Base-by-base conservation (phyloP, 2,113 vertebrate genomes). In the Equus quagga region DNA sequence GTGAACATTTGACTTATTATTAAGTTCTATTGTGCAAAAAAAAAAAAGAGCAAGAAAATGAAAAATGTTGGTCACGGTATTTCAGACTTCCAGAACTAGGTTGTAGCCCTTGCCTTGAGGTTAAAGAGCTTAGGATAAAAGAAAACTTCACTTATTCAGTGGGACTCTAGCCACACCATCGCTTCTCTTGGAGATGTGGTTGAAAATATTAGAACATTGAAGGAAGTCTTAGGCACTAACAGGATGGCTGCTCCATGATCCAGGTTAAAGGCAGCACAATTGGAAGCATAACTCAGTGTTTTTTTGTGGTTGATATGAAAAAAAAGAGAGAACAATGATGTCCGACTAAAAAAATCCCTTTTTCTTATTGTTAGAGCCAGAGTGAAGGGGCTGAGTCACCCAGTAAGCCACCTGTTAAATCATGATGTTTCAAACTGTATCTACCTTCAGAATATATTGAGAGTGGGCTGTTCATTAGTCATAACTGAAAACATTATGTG, bases 401-500 rank as follows among this genome's bases (percentile, higher is more conserved):
- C 46, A 41, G 36, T 21, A 60, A 89, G 46, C 18, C 51, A 89
- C 79, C 51, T 90, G 46, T 87, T 96, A 90, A 79, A 41, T 73
- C 44, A 69, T 6, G 2, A 44, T 49, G 36, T 95, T 95, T 92
- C 33, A 82, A 92, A 80, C 49, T 84, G 6, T 82, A 26, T 41
- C 44, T 82, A 46, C 41, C 31, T 95, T 95, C 56, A 46, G 64
- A 69, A 69, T 92, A 69, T 62, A 24, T 79, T 58, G 49, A 89
- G 65, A 96, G 73, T 87, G 18, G 70, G 88, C 19, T 91, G 41
- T 91, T 94, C 70, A 58, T 97, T 90, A 94, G 75, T 75, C 88
- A 88, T 94, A 73, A 70, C 75, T 92, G 36, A 80, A 93, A 92
- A 49, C 23, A 62, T 41, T 76, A 62, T 33, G 10, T 62, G 79